Conservation (phyloP, 2,797 vertebrate species). For the Oreonectes daqikongensis region DNA sequence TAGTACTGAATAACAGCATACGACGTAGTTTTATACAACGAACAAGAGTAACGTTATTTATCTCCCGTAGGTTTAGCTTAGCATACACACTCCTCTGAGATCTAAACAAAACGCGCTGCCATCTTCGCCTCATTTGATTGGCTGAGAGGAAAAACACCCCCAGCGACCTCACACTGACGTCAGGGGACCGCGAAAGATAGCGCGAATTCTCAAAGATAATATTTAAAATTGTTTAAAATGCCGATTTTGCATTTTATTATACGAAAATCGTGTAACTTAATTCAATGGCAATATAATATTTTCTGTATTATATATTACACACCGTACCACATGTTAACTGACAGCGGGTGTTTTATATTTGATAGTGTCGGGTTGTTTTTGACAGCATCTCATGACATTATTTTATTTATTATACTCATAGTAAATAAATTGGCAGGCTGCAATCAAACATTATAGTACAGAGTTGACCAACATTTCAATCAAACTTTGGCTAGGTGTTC, state of each 20-base stretch:
- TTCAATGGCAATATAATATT: too few species aligned
- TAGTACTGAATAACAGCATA: neutral
- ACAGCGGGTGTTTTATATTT: too few species aligned
- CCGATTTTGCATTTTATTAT: too few species aligned
- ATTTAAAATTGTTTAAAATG: too few species aligned
- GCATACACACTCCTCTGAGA: constrained; percentile 3
- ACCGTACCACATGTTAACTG: too few species aligned
- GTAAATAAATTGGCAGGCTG: too few species aligned
- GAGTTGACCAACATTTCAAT: neutral
- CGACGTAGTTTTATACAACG: neutral
- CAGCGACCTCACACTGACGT: neutral
- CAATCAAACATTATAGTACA: too few species aligned
- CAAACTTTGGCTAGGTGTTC: neutral
- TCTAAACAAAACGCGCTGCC: constrained; percentile 47
- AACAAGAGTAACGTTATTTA: neutral
- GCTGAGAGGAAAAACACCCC: constrained; percentile 32
- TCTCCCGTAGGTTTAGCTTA: constrained; percentile 26
- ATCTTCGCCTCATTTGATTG: constrained; percentile 67
- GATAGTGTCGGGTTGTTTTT: too few species aligned
- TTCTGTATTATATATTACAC: too few species aligned
- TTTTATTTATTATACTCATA: too few species aligned
- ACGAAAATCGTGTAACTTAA: too few species aligned
- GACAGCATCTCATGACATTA: too few species aligned
- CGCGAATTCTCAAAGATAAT: constrained; percentile 43
- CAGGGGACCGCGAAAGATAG: constrained; percentile 60